Percentiles rank a stretch among this genome's conserved stretches.
phyloP scores from a whole-genome alignment of 2,113 vertebrate genomes.

The Gorsachius goisagi region DNA sequence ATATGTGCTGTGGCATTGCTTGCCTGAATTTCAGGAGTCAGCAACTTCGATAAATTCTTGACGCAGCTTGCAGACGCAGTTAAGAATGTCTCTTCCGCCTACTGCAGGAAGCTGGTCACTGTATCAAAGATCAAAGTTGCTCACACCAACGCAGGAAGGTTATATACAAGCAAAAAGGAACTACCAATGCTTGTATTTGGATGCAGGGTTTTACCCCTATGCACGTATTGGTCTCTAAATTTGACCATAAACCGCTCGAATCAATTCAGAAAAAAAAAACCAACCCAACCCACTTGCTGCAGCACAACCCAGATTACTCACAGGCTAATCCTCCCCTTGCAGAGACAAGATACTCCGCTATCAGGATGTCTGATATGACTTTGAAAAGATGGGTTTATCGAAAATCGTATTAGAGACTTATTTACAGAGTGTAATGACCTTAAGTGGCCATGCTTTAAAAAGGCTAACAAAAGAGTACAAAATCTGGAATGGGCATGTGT shows the following conservation, averaged over 20 bases:
- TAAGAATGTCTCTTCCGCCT: not conserved
- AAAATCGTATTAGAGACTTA: not conserved
- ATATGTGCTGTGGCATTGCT: not conserved
- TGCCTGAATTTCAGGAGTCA: not conserved
- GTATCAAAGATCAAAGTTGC: conserved; percentile 38
- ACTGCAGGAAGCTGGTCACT: conserved; percentile 39
- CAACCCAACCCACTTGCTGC: not conserved
- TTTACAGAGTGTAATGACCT: not conserved
- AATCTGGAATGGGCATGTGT: not conserved
- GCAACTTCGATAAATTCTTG: not conserved
- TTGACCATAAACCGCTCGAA: not conserved
- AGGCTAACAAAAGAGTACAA: not conserved
- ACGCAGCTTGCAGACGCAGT: not conserved
- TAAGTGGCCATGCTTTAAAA: not conserved
- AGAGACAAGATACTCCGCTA: not conserved
- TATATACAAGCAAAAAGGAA: not conserved
- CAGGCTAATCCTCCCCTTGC: not conserved
- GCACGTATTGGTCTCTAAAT: not conserved
- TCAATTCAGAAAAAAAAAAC: not conserved
- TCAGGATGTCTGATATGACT: not conserved
- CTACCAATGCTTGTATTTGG: not conserved
- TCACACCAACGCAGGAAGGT: not conserved
- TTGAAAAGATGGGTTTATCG: not conserved
- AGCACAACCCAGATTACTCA: conserved; percentile 5
- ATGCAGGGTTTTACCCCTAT: not conserved